Base-by-base conservation (phyloP, 2,888 invertebrate species). In the Lapara coniferarum region DNA sequence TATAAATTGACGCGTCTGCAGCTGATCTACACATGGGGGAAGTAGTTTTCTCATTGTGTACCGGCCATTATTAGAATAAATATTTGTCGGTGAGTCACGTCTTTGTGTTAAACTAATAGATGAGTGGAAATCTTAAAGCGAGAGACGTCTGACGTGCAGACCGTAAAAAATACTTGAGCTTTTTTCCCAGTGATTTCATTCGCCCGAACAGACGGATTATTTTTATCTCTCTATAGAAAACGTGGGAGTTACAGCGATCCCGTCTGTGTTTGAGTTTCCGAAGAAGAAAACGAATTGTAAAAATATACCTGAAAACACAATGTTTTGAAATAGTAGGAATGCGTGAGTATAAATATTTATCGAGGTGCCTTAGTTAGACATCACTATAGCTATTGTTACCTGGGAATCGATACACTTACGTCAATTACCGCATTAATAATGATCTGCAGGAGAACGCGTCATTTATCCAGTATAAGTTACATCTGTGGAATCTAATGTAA, bases 31-130 rank as follows among this genome's bases (percentile, higher is more conserved):
- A 46, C 14, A 46, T 0, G 19, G 46, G 3, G 49, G 5, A 63
- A 19, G 49, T 5, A 6, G 6, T 25, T 49, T 63, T 63, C 19
- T 49, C 13, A 12, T 13, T 16, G 19, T 19, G 49, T 13, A 16
- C 63, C 46, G 63, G 49, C 46, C 63, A 49, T 49, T 59, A 16
- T 46, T 63, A 63, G 19, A 63, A 52, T 14, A 44, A 69, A 53
- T 85, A 86, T 83, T 86, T 72, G 83, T 78, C 84, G 85, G 76
- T 92, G 92, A 91, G 78, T 90, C 91, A 91, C 75, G 80, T 75
- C 90, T 90, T 91, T 91, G 91, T 91, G 84, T 80, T 78, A 79
- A 76, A 73, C 72, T 73, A 76, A 52, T 66, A 52, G 68, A 66
- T 66, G 66, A 74, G 76, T 75, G 78, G 79, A 82, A 80, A 78